phyloP scores from a whole-genome alignment of 2,113 vertebrate genomes.

The Callipepla californica region DNA sequence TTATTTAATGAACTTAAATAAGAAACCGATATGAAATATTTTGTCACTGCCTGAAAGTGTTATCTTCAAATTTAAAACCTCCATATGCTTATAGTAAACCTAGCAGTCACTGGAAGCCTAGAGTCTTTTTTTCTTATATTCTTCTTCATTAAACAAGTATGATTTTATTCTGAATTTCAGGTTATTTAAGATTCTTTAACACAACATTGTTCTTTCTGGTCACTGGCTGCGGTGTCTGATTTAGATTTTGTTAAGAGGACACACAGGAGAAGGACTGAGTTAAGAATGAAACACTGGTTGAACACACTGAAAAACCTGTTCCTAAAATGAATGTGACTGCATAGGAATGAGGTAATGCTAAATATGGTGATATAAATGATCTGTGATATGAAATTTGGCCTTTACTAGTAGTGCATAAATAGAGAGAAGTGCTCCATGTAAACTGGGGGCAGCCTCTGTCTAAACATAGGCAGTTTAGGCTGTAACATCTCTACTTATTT shows the following conservation, averaged over 20 bases:
- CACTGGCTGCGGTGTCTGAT: neutral
- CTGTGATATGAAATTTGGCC: neutral
- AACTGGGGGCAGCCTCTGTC: neutral
- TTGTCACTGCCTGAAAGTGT: neutral
- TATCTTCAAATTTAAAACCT: neutral
- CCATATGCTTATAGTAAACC: neutral
- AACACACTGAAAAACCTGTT: neutral
- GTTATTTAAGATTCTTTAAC: neutral
- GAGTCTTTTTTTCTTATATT: neutral
- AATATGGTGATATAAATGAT: neutral
- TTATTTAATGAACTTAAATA: slow-evolving; percentile 56
- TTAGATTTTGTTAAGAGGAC: neutral
- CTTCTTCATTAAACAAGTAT: neutral
- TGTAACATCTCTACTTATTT: neutral
- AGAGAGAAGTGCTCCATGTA: neutral
- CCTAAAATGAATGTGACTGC: neutral
- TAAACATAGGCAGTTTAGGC: neutral
- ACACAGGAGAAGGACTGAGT: neutral
- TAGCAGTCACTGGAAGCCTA: neutral
- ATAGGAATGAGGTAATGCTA: neutral
- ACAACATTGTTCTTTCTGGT: neutral
- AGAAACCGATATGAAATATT: slow-evolving; percentile 19
- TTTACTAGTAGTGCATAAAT: neutral
- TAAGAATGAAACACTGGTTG: neutral
- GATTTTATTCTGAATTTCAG: neutral